Evolutionary conservation across 2,113 vertebrate genomes (phyloP).

Genomic region (Thryonomys swinderianus): DNA sequence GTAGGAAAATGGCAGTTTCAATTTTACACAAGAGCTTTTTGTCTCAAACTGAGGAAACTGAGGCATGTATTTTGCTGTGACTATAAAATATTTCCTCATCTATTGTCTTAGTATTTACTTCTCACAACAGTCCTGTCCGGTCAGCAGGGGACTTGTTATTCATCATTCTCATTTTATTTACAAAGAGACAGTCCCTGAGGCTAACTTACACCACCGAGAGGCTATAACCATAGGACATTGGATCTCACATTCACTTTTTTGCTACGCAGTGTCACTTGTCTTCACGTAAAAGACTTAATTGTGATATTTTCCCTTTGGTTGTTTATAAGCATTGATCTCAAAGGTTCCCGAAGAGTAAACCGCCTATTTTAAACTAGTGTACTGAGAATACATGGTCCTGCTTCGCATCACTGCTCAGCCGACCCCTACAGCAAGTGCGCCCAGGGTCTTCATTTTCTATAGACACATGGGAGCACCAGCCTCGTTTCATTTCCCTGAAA

Average conservation of each 20-base stretch:
- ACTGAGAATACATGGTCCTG: not conserved
- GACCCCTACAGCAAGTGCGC: not conserved
- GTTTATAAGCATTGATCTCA: not conserved
- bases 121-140: not conserved
- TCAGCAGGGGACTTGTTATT: not conserved
- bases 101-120: not conserved
- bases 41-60: not conserved
- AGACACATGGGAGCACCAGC: not conserved
- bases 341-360: not conserved
- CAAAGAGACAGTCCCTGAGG: not conserved
- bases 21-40: not conserved
- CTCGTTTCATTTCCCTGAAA: not conserved
- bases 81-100: not conserved
- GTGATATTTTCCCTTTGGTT: not conserved
- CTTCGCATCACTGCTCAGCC: not conserved
- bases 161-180: not conserved
- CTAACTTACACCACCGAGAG: not conserved
- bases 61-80: not conserved
- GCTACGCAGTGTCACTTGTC: not conserved
- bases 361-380: not conserved
- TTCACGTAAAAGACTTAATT: not conserved
- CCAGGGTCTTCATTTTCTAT: not conserved
- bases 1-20: not conserved
- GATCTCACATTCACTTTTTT: not conserved
- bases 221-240: not conserved